These are phyloP conservation scores for Cyclophora punctaria DNA, from an alignment of 2,888 invertebrate genomes.

Conservation along the genomic window DNA sequence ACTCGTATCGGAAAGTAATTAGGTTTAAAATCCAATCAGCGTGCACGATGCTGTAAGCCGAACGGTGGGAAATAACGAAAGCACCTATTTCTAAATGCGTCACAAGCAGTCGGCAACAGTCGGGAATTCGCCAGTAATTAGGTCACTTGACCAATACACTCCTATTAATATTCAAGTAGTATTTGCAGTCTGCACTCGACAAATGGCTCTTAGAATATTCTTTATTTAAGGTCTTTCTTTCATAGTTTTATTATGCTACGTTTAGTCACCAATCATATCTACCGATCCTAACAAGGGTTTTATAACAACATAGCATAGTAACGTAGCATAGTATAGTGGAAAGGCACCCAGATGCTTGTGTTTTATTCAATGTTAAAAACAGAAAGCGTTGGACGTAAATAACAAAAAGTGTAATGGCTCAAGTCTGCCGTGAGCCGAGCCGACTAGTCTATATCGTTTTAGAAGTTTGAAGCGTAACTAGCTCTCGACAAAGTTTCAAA, in stretches of 20 bases:
- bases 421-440: not conserved
- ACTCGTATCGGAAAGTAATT: constrained; percentile 16
- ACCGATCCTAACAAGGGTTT: too few species aligned
- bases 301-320: too few species aligned
- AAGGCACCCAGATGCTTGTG: too few species aligned
- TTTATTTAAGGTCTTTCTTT: too few species aligned
- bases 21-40: constrained; percentile 14
- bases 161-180: constrained; percentile 21
- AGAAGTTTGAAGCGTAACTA: constrained; percentile 27
- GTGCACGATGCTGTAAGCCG: not conserved
- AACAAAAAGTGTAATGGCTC: constrained; percentile 3
- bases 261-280: too few species aligned
- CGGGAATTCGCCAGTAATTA: constrained; percentile 28
- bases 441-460: constrained; percentile 10
- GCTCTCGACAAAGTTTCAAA: constrained; percentile 30
- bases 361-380: too few species aligned
- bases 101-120: constrained; percentile 21
- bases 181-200: not conserved
- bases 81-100: constrained; percentile 15
- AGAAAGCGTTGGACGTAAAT: too few species aligned
- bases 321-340: too few species aligned
- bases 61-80: constrained; percentile 1
- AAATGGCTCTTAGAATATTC: not conserved
- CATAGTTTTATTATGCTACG: too few species aligned
- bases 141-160: constrained; percentile 33